Conservation (phyloP, 2,888 invertebrate genomes). For the Nomada goodeniana region DNA sequence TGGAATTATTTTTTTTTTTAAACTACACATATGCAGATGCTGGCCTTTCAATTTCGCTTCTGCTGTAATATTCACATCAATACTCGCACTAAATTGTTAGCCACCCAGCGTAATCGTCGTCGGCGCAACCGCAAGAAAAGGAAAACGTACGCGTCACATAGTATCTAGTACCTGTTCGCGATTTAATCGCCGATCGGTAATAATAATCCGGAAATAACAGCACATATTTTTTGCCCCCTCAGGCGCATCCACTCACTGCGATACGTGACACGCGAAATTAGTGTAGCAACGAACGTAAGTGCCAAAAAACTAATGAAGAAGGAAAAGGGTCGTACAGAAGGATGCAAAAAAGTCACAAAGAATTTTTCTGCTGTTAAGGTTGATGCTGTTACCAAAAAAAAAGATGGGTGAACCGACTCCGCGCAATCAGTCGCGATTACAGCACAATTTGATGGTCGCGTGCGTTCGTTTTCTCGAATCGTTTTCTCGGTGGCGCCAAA, state of each 20-base stretch:
- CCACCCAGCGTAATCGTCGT: too few relatives aligned
- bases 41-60: background rate
- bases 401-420: background rate
- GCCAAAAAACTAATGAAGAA: background rate
- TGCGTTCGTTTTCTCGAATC: constrained; percentile 34
- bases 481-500: constrained; percentile 59
- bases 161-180: background rate
- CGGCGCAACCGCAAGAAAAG: constrained; percentile 13
- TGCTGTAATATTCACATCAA: too few relatives aligned
- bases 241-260: background rate
- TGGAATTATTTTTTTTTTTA: background rate
- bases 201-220: constrained; percentile 18
- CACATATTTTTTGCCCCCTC: background rate
- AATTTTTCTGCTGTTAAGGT: background rate
- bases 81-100: too few relatives aligned
- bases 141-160: background rate
- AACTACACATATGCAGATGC: background rate
- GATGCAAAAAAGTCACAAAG: background rate
- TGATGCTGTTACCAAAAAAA: too few relatives aligned
- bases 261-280: constrained; percentile 2
- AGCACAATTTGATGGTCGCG: constrained; percentile 26
- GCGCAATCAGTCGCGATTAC: constrained; percentile 12
- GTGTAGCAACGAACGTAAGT: background rate
- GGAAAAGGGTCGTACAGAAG: background rate
- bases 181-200: constrained; percentile 9